Conservation (phyloP, 1,140 invertebrate genomes). For the Scaptomyza pallida region DNA sequence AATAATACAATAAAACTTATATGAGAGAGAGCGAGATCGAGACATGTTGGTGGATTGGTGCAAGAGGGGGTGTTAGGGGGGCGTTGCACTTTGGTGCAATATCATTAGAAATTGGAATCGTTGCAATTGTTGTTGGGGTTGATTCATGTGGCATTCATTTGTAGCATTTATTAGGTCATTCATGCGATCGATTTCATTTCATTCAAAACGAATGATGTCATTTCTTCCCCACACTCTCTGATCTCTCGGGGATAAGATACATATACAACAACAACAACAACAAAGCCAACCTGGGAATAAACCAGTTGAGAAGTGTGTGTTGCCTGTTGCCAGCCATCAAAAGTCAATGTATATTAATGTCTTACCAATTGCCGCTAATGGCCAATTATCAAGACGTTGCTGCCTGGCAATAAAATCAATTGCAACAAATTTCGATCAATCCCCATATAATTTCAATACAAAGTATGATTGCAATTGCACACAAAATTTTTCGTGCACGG, state of each 20-base stretch:
- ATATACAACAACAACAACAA: constrained; percentile 19
- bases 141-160: constrained; percentile 57
- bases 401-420: constrained; percentile 16
- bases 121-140: constrained; percentile 24
- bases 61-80: no score
- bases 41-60: no score
- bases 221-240: constrained; percentile 13
- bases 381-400: background rate
- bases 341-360: background rate
- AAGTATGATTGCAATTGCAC: background rate
- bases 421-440: background rate
- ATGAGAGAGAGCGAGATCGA: no score
- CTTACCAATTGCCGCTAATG: background rate
- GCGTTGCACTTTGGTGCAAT: constrained; percentile 30
- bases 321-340: constrained; percentile 7
- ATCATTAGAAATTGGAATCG: constrained; percentile 3
- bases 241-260: constrained; percentile 43
- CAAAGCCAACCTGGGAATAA: constrained; percentile 8
- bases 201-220: constrained; percentile 71
- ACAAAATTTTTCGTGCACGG: background rate
- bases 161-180: constrained; percentile 76
- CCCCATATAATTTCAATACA: no score
- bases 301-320: background rate
- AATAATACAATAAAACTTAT: no score
- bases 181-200: constrained; percentile 81